A percentile compares a stretch with the other conserved stretches of the same genome.
Conservation (phyloP, 1,140 invertebrate species). For the Rhyzopertha dominica region DNA sequence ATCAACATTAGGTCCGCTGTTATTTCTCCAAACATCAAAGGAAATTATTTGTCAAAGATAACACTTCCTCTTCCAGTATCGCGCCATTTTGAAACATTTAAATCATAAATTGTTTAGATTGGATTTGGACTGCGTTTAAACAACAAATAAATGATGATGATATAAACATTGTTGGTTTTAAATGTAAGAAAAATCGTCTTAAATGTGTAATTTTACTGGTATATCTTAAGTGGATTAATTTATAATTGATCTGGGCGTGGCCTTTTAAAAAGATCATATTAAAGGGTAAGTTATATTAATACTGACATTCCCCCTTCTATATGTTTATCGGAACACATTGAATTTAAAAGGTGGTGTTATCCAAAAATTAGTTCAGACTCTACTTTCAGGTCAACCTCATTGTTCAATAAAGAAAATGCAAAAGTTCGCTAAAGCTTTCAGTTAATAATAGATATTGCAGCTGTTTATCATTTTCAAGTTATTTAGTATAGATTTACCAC, state of each 20-base stretch:
- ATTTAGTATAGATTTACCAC: background rate
- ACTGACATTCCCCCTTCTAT: too few relatives aligned
- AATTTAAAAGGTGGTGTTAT: too few relatives aligned
- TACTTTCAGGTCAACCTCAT: too few relatives aligned
- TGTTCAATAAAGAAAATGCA: too few relatives aligned
- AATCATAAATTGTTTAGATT: background rate
- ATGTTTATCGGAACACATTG: too few relatives aligned
- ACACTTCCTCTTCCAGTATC: background rate
- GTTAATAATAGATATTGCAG: background rate
- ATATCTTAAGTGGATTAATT: background rate
- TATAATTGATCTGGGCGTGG: background rate
- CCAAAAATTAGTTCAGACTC: too few relatives aligned
- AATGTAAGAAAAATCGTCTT: slow-evolving; percentile 1
- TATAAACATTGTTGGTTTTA: background rate
- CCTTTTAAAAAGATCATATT: too few relatives aligned
- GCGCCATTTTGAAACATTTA: background rate
- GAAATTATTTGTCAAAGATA: background rate
- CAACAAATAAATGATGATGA: background rate
- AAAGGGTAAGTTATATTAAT: too few relatives aligned
- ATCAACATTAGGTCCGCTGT: too few relatives aligned
- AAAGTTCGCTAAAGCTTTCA: background rate
- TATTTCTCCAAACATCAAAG: too few relatives aligned
- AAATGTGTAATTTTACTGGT: background rate
- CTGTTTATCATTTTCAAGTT: background rate
- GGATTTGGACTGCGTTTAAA: background rate